Base-by-base conservation (phyloP, 2,888 invertebrate species). In the Norana najaformis region DNA sequence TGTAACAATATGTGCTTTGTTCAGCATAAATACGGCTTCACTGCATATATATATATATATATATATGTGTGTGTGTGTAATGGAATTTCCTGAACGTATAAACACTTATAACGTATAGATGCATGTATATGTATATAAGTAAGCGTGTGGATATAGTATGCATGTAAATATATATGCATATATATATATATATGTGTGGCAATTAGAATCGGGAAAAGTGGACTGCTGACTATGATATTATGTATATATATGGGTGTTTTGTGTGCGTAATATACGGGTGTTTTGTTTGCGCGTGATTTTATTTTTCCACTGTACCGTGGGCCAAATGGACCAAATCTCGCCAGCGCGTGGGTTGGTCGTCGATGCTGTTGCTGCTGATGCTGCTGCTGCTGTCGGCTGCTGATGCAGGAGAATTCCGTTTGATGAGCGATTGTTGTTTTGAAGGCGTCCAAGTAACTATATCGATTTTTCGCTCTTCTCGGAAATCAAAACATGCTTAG, bases 401-500 rank as follows among this genome's bases (percentile, higher is more conserved):
- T 47, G 47, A 47, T 83, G 83, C 16, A 20, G 85, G 36, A 85
- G 37, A 85, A 85, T 85, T 37, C 85, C 36, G 35, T 85, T 85
- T 37, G 85, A 85, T 85, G 85, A 85, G 85, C 37, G 85, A 85
- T 85, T 23, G 85, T 23, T 37, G 85, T 35, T 85, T 85, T 85
- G 34, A 30, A 69, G 69, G 30, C 69, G 69, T 69, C 69, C 69
- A n/a, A 69, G 69, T 69, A 6, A 69, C 69, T 69, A 4, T n/a
- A 69, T 69, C 69, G 69, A 69, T 69, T 69, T 69, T 69, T 69
- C 69, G n/a, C 69, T 69, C 69, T 69, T 69, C 69, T 5, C 69
- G 69, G 69, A 69, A 69, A 69, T 69, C 69, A 69, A n/a, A 69
- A 69, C n/a, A 8, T n/a, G 30, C n/a, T n/a, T 30, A n/a, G 69